Evolutionary conservation across 2,888 invertebrate genomes (phyloP).

Genomic region (Argyresthia goedartella): DNA sequence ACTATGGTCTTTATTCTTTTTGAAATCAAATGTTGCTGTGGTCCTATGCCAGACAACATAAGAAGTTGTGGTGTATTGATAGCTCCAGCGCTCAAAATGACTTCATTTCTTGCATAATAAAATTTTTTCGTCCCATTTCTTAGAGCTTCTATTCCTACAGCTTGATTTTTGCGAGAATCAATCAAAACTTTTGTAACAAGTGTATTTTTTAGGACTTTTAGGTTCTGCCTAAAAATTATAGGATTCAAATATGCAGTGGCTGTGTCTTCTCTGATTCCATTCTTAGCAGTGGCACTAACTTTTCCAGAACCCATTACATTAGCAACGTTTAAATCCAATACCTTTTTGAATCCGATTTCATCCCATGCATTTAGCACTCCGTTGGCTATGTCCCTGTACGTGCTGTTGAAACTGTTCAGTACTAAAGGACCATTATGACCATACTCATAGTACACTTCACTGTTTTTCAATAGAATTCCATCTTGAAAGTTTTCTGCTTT

Average conservation of each 20-base stretch:
- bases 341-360: conserved; percentile 46
- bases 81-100: conserved; percentile 57
- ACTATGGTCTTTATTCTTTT: conserved; percentile 38
- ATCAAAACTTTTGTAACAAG: conserved; percentile 61
- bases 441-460: conserved; percentile 26
- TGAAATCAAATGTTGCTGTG: conserved; percentile 33
- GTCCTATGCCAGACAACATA: conserved; percentile 65
- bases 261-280: conserved; percentile 56
- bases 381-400: conserved; percentile 31
- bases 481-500: conserved; percentile 57
- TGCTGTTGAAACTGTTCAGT: conserved; percentile 51
- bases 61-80: conserved; percentile 62
- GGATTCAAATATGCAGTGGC: conserved; percentile 53
- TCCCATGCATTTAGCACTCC: conserved; percentile 40
- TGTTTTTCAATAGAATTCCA: neutral
- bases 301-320: conserved; percentile 58
- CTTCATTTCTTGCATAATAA: conserved; percentile 38
- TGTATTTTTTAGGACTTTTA: conserved; percentile 51
- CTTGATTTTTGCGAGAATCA: conserved; percentile 40
- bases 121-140: conserved; percentile 21
- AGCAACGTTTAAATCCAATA: conserved; percentile 46
- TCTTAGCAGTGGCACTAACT: conserved; percentile 47
- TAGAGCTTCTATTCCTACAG: conserved; percentile 43
- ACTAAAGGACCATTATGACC: conserved; percentile 52
- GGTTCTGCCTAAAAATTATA: conserved; percentile 27